Conservation (phyloP, 1,140 invertebrate genomes). For the Apis dorsata region DNA sequence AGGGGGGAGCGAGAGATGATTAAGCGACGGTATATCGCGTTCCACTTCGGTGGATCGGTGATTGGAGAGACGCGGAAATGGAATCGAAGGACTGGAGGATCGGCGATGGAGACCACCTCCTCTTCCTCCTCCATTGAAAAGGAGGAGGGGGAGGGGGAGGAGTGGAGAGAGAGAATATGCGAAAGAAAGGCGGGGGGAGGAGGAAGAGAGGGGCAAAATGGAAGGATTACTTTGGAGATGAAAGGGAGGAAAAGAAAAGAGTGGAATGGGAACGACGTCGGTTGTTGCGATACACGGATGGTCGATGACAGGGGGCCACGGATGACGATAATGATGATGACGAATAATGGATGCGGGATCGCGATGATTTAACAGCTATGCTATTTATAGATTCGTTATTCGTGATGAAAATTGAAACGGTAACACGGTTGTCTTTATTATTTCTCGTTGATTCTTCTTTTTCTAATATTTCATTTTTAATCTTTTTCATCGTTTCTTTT, state of each 20-base stretch:
- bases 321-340: not conserved
- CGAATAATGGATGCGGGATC: not conserved
- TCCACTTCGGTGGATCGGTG: slow-evolving; percentile 33
- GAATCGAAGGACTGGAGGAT: slow-evolving; percentile 26
- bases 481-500: too few species aligned
- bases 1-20: slow-evolving; percentile 13
- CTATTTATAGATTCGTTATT: not conserved
- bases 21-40: slow-evolving; percentile 45
- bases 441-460: too few species aligned
- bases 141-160: not conserved
- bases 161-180: not conserved
- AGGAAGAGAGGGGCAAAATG: not conserved
- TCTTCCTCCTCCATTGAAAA: not conserved
- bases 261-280: not conserved
- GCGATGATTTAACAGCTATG: not conserved
- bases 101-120: not conserved
- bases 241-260: not conserved
- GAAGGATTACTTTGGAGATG: slow-evolving; percentile 1
- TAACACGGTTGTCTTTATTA: too few species aligned
- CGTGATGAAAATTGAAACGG: not conserved
- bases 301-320: too few species aligned
- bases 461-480: too few species aligned
- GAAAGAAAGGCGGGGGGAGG: too few species aligned
- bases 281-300: not conserved
- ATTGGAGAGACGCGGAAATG: slow-evolving; percentile 42